A percentile compares a stretch with the other conserved stretches of the same genome.
phyloP scores from a whole-genome alignment of 2,113 vertebrate genomes.

The Carollia perspicillata region DNA sequence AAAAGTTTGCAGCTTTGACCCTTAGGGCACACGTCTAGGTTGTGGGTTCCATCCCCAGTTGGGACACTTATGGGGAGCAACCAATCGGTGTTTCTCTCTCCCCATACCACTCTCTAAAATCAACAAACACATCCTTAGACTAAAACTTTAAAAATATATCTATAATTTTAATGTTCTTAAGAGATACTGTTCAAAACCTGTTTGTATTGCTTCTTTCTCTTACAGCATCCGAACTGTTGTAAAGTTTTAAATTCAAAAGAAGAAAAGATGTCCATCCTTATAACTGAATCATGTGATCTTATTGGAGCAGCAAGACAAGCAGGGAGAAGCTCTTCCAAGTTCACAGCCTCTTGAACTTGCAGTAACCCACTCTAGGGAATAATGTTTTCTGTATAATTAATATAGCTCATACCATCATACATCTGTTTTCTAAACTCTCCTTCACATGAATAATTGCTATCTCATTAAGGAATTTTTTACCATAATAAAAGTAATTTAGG shows the following conservation, averaged over 20 bases:
- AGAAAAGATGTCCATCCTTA: neutral
- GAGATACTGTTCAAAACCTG: neutral
- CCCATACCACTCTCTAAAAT: too few relatives aligned
- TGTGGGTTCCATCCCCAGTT: too few relatives aligned
- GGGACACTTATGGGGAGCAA: too few relatives aligned
- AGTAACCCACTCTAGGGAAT: neutral
- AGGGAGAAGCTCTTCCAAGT: neutral
- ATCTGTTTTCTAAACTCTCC: neutral
- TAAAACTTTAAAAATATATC: too few relatives aligned
- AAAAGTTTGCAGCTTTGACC: too few relatives aligned
- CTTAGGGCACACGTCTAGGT: too few relatives aligned
- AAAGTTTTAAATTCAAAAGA: constrained; percentile 77
- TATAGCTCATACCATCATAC: neutral
- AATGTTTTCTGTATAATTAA: neutral
- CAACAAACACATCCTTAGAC: too few relatives aligned
- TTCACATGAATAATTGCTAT: neutral
- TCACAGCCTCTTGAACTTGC: neutral
- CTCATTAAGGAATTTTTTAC: constrained; percentile 15
- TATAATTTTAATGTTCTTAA: neutral
- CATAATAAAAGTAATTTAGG: constrained; percentile 57
- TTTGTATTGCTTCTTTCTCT: constrained; percentile 53
- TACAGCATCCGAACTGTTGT: constrained; percentile 91
- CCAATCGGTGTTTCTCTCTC: too few relatives aligned
- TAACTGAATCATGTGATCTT: neutral
- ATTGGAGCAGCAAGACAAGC: neutral